phyloP scores from a whole-genome alignment of 2,797 vertebrate species.

The Arvicola amphibius region DNA sequence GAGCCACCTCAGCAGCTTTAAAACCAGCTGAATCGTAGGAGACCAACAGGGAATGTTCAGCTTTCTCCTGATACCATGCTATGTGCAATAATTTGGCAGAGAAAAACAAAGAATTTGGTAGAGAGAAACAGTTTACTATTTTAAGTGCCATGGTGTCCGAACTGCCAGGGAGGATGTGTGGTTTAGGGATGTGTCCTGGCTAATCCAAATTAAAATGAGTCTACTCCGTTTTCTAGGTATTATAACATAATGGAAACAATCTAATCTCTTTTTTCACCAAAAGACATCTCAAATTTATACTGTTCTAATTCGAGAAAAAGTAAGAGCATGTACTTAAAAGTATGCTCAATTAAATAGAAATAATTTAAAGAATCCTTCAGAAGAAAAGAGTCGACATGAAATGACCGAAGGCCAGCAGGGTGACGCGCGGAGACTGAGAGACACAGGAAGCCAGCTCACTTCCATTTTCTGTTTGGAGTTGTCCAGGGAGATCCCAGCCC shows the following conservation, averaged over 20 bases:
- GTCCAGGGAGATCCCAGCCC: background rate
- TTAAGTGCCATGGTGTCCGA: background rate
- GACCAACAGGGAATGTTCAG: background rate
- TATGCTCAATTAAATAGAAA: background rate
- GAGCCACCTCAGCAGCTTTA: background rate
- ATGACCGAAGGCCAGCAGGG: background rate
- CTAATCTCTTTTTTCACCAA: background rate
- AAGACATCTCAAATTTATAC: slow-evolving; percentile 24
- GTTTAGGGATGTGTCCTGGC: background rate
- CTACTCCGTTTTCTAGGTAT: slow-evolving; percentile 29
- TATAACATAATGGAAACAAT: background rate
- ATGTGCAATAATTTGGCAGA: background rate
- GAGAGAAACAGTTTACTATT: background rate
- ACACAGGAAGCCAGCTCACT: background rate
- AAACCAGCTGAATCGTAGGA: background rate
- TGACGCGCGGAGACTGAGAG: background rate
- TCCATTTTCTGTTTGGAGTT: background rate
- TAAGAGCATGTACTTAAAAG: background rate
- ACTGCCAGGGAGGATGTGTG: background rate
- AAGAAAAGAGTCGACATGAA: background rate
- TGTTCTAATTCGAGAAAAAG: background rate
- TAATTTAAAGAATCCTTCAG: too few species aligned
- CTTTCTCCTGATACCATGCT: background rate
- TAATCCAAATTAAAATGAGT: background rate
- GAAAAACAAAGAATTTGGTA: background rate